Base-by-base conservation (phyloP, 2,888 invertebrate species). In the Polydrusus tereticollis region DNA sequence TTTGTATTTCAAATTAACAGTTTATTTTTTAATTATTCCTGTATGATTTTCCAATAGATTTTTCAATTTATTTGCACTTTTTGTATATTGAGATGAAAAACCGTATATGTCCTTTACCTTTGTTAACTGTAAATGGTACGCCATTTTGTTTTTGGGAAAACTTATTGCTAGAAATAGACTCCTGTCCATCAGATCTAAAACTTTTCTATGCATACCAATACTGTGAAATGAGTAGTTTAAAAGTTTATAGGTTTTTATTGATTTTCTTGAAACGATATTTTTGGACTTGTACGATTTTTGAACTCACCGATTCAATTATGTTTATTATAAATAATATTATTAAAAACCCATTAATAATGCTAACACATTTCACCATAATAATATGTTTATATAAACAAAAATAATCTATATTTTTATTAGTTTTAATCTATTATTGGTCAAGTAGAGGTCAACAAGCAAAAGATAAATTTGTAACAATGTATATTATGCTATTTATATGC, bases 291-390 rank as follows among this genome's bases (percentile, higher is more conserved):
- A n/a, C 69, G 45, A 20, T 70, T 64, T 41, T 64, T 33, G 64
- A 64, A 70, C 57, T 70, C 64, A 70, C 43, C 55, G 64, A 70
- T 64, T 70, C 64, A 70, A 64, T 64, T 70, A n/a, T n/a, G n/a
- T n/a, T n/a, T n/a, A n/a, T n/a, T n/a, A n/a, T n/a, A n/a, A n/a
- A n/a, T n/a, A n/a, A n/a, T n/a, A n/a, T n/a, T n/a, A n/a, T n/a
- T n/a, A n/a, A n/a, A n/a, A n/a, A n/a, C n/a, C n/a, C n/a, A n/a
- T n/a, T n/a, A n/a, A n/a, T n/a, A n/a, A n/a, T n/a, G n/a, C n/a
- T n/a, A n/a, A n/a, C n/a, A n/a, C n/a, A n/a, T n/a, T n/a, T n/a
- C n/a, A n/a, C n/a, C n/a, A n/a, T n/a, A n/a, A n/a, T n/a, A n/a
- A n/a, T n/a, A n/a, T n/a, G n/a, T n/a, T n/a, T n/a, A n/a, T n/a